These are phyloP conservation scores for Acromyrmex charruanus DNA, from an alignment of 1,140 invertebrate species.

Conservation along the genomic window DNA sequence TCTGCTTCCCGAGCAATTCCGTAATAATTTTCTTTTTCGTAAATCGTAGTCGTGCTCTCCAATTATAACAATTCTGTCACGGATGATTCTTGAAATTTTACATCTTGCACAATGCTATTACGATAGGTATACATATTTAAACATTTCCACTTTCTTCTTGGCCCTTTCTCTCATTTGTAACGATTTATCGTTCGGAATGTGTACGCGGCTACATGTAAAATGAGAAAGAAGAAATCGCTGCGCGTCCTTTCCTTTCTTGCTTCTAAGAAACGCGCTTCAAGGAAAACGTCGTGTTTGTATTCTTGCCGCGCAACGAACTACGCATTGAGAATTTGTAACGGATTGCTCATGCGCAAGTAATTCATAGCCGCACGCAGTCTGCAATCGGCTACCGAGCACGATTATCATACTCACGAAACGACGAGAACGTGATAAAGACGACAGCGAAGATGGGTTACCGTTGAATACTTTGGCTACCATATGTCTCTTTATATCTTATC, in stretches of 20 bases:
- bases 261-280: conserved; percentile 42
- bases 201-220: neutral
- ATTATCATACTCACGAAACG: conserved; percentile 13
- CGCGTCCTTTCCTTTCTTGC: conserved; percentile 32
- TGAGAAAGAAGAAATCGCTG: neutral
- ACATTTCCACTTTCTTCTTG: neutral
- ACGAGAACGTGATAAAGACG: conserved; percentile 25
- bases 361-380: conserved; percentile 7
- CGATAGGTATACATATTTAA: neutral
- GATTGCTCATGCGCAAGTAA: conserved; percentile 25
- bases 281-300: conserved; percentile 51
- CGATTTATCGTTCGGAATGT: neutral
- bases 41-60: neutral
- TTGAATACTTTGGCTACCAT: neutral
- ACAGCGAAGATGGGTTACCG: neutral
- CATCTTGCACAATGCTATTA: neutral
- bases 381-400: neutral
- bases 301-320: conserved; percentile 60
- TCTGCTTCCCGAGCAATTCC: neutral
- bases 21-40: neutral
- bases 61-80: neutral
- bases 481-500: neutral
- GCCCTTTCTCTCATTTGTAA: neutral
- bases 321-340: conserved; percentile 69
- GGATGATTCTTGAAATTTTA: neutral